Evolutionary conservation across 2,888 invertebrate genomes (phyloP).

Genomic region (Panopea generosa): DNA sequence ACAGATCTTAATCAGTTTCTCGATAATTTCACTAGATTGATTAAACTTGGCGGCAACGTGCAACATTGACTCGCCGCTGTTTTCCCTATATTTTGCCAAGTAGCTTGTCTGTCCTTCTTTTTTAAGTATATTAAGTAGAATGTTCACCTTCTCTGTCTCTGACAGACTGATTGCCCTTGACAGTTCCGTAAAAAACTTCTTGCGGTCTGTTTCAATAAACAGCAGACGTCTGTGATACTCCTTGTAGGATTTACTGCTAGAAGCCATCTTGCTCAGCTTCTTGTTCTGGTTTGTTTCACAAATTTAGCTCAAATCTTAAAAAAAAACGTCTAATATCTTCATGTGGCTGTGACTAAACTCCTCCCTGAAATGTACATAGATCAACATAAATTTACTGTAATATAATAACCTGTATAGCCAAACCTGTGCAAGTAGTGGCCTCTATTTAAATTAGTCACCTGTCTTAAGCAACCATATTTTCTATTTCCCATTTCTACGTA

Average conservation of each 20-base stretch:
- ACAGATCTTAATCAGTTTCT: conserved; percentile 51
- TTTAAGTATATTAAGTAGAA: conserved; percentile 46
- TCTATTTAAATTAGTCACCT: too few relatives aligned
- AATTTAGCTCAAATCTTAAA: too few relatives aligned
- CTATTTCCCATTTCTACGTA: too few relatives aligned
- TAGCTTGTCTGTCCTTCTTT: conserved; percentile 38
- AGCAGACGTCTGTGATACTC: conserved; percentile 52
- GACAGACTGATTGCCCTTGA: conserved; percentile 43
- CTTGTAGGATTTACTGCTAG: conserved; percentile 50
- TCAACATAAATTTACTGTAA: too few relatives aligned
- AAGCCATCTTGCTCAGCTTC: conserved; percentile 51
- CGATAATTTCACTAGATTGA: conserved; percentile 56
- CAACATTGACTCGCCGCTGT: conserved; percentile 63
- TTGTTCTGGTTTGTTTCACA: too few relatives aligned
- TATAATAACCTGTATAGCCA: too few relatives aligned
- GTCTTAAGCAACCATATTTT: too few relatives aligned
- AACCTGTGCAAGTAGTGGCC: too few relatives aligned
- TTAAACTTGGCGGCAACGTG: conserved; percentile 69
- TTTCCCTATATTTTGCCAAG: conserved; percentile 42
- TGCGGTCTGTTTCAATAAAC: conserved; percentile 40
- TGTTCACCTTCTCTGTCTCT: conserved; percentile 43
- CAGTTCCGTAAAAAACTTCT: conserved; percentile 44
- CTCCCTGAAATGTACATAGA: too few relatives aligned
- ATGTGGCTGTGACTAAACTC: too few relatives aligned
- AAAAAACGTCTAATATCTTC: too few relatives aligned